phyloP scores from a whole-genome alignment of 2,797 vertebrate species.

The Rhinichthys osculus region DNA sequence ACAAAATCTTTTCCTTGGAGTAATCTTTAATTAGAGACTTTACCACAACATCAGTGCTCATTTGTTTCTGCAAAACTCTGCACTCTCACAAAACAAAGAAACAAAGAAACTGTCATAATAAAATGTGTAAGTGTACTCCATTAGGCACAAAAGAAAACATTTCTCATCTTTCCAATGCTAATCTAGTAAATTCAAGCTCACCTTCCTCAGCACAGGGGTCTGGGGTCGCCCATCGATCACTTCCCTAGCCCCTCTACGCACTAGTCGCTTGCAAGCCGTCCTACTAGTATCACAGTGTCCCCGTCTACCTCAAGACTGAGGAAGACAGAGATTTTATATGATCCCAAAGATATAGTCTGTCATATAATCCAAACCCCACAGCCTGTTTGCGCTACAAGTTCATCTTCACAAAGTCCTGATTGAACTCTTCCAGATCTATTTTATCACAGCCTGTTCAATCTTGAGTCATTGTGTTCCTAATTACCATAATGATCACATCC shows the following conservation, averaged over 20 bases:
- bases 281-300: slow-evolving; percentile 49
- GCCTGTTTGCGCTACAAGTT: neutral
- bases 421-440: neutral
- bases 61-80: neutral
- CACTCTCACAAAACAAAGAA: too few species aligned
- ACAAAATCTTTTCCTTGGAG: neutral
- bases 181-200: slow-evolving; percentile 29
- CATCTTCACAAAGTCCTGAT: neutral
- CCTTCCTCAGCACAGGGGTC: slow-evolving; percentile 66
- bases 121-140: too few species aligned
- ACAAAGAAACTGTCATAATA: too few species aligned
- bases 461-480: neutral
- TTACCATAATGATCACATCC: neutral
- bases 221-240: slow-evolving; percentile 67
- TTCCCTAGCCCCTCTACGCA: slow-evolving; percentile 68
- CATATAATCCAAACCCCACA: neutral
- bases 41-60: neutral
- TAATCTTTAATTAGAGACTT: neutral
- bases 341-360: neutral
- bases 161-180: neutral
- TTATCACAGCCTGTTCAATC: neutral
- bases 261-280: slow-evolving; percentile 69
- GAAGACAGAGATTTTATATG: neutral
- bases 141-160: too few species aligned
- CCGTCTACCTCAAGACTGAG: slow-evolving; percentile 28